Base-by-base conservation (phyloP, 2,113 vertebrate species). In the Phycodurus eques region DNA sequence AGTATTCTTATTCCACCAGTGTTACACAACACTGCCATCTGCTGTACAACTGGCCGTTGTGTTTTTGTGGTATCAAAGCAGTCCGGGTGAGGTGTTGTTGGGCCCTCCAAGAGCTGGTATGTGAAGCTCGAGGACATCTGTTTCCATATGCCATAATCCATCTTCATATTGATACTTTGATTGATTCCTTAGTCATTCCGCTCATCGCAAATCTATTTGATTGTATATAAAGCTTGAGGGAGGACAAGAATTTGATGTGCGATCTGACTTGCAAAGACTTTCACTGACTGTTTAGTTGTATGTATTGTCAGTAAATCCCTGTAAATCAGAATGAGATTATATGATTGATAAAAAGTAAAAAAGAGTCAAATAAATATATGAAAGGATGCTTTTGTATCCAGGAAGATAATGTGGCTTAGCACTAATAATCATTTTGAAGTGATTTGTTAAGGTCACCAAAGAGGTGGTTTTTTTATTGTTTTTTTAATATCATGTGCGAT, bases 11-110 rank as follows among this genome's bases (percentile, higher is more conserved):
- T 35, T 61, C 6, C 0, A 8, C 31, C 35, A 35, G 2, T 8
- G 7, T 15, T 6, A 22, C 17, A 27, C 64, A 66, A 46, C 42
- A 66, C 64, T 83, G 89, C 88, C 88, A 75, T 69, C 89, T 90
- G 79, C 68, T 88, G 89, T 70, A 80, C 19, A 61, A 42, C 14
- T 61, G 10, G 20, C n/a, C 1, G 64, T 46, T 31, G 20, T 61
- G 13, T 9, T 61, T 49, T 49, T 5, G 20, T n/a, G 39, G 27
- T 4, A 59, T 59, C 42, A 46, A 53, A 46, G 49, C 15, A 57
- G n/a, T 43, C 12, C 10, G 46, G 73, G 54, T 61, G 65, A 33
- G 13, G 35, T 14, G 8, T n/a, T 59, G 31, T 35, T 56, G 14
- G 51, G 66, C 2, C 75, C 31, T 67, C n/a, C 2, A n/a, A 43